These are phyloP conservation scores for Siderastrea radians DNA, from an alignment of 92 coral and sea anemone species.

Conservation along the genomic window DNA sequence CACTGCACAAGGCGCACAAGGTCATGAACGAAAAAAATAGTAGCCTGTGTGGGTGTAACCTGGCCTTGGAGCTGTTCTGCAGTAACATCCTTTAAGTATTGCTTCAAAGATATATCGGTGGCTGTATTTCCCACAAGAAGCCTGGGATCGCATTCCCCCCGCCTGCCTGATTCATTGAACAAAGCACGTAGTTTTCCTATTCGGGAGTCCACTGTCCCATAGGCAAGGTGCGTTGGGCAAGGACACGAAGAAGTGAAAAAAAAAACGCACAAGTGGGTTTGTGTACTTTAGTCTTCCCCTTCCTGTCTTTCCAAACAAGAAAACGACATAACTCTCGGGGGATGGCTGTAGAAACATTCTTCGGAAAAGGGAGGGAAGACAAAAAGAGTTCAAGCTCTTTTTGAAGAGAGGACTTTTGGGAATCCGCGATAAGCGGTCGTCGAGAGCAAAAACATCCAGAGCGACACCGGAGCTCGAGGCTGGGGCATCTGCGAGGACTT, in stretches of 20 bases:
- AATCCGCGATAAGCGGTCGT: background rate
- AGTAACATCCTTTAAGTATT: conserved; percentile 15
- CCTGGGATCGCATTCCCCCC: conserved; percentile 9
- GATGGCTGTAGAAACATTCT: background rate
- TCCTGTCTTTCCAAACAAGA: conserved; percentile 41
- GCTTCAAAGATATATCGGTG: conserved; percentile 6
- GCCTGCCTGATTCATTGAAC: conserved; percentile 25
- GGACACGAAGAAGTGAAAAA: background rate
- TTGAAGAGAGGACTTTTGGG: conserved; percentile 26
- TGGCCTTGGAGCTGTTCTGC: conserved; percentile 16
- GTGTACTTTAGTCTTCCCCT: conserved; percentile 35
- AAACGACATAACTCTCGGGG: conserved; percentile 27
- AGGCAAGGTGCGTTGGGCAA: conserved; percentile 27
- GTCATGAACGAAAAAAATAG: background rate
- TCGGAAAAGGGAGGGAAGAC: conserved; percentile 12
- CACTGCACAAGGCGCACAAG: background rate
- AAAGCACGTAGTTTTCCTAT: conserved; percentile 27
- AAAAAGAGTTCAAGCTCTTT: conserved; percentile 21
- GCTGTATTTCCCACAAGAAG: conserved; percentile 11
- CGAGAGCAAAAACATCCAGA: too few relatives aligned
- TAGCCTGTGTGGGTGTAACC: background rate
- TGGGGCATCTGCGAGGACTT: background rate
- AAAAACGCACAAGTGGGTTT: background rate
- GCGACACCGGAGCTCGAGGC: background rate
- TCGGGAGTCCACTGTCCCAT: background rate